Evolutionary conservation across 2,797 vertebrate genomes (phyloP).

Genomic region (Streptopelia turtur): DNA sequence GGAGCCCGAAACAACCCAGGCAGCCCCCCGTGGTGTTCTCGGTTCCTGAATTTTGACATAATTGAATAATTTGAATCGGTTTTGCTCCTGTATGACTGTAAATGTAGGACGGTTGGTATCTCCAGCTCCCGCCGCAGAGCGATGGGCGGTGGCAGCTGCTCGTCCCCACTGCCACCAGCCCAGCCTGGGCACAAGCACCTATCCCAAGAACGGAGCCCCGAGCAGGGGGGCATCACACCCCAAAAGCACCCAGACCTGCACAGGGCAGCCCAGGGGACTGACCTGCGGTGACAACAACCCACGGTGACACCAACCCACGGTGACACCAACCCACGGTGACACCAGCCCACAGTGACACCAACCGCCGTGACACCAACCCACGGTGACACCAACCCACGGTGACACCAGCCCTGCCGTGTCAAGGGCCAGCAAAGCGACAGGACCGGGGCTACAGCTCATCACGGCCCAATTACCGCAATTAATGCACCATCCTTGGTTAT

Average conservation of each 20-base stretch:
- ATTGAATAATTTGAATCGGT: too few species aligned
- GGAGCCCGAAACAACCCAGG: accelerated
- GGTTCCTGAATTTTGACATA: too few species aligned
- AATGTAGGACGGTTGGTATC: neutral
- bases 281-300: too few species aligned
- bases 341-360: neutral
- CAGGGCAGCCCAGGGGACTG: neutral
- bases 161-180: neutral
- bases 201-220: neutral
- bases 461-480: neutral
- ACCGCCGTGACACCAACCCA: neutral
- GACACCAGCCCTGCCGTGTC: neutral
- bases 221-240: accelerated
- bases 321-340: neutral
- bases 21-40: neutral
- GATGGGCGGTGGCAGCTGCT: neutral
- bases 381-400: neutral
- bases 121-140: accelerated
- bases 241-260: neutral
- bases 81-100: too few species aligned
- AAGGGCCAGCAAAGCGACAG: neutral
- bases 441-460: neutral
- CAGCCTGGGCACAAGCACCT: neutral
- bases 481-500: accelerated
- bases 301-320: too few species aligned